A percentile compares a stretch with the other conserved stretches of the same genome.
phyloP scores from a whole-genome alignment of 2,113 vertebrate species.

The Glaucidium brasilianum region DNA sequence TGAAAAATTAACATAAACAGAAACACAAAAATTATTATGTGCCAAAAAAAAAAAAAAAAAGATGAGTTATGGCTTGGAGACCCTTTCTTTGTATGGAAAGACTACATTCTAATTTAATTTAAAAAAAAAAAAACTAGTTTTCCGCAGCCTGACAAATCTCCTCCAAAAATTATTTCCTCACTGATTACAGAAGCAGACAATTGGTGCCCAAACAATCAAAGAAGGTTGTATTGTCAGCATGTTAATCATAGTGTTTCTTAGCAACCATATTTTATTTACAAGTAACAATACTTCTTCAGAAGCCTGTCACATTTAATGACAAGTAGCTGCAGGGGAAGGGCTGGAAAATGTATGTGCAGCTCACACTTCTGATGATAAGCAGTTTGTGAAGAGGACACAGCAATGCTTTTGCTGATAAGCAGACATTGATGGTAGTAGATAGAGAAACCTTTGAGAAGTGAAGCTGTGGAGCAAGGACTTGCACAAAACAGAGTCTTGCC shows the following conservation, averaged over 20 bases:
- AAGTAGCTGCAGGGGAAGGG: background rate
- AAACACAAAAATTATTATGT: slow-evolving; percentile 14
- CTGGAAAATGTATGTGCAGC: background rate
- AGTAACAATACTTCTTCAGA: slow-evolving; percentile 63
- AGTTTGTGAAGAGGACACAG: background rate
- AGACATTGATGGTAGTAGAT: background rate
- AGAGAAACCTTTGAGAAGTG: background rate
- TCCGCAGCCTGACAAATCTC: slow-evolving; percentile 60
- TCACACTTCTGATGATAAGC: background rate
- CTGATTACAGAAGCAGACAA: slow-evolving; percentile 72
- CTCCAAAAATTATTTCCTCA: slow-evolving; percentile 71
- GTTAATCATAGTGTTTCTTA: slow-evolving; percentile 73
- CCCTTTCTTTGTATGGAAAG: background rate
- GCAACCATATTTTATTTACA: slow-evolving; percentile 73
- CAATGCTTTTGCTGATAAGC: background rate
- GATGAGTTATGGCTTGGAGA: background rate
- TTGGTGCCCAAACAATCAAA: slow-evolving; percentile 69
- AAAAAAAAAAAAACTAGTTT: slow-evolving; percentile 46
- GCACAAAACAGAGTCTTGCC: background rate
- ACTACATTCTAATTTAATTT: slow-evolving; percentile 61
- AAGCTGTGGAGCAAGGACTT: background rate
- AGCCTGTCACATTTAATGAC: slow-evolving; percentile 48
- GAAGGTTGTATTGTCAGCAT: slow-evolving; percentile 66
- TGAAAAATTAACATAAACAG: slow-evolving; percentile 22
- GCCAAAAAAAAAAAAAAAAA: background rate